Evolutionary conservation across 2,113 vertebrate genomes (phyloP).

Genomic region (Scatophagus argus): DNA sequence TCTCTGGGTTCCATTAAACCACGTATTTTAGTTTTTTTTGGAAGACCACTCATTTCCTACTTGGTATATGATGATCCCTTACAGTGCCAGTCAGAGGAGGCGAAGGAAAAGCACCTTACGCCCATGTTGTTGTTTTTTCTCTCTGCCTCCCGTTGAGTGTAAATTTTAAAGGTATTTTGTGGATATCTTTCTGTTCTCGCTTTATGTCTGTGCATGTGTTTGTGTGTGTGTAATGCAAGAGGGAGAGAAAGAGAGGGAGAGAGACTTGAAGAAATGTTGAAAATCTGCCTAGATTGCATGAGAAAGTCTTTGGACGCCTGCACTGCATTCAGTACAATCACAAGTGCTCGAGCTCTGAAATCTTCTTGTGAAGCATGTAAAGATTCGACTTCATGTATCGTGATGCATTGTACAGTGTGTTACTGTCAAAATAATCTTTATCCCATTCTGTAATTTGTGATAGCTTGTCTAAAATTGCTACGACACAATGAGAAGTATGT

Average conservation of each 20-base stretch:
- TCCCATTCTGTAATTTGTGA: background rate
- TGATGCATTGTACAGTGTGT: background rate
- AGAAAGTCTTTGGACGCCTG: background rate
- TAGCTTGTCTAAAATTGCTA: no score
- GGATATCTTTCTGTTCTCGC: background rate
- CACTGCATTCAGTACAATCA: background rate
- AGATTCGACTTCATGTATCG: background rate
- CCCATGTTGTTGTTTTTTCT: background rate
- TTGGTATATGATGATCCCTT: constrained; percentile 7
- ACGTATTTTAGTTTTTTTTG: constrained; percentile 27
- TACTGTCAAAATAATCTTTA: background rate
- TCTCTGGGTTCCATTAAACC: constrained; percentile 30
- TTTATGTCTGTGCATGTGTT: background rate
- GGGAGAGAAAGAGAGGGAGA: background rate
- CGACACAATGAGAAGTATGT: background rate
- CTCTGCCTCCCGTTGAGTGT: background rate
- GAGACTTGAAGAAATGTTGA: background rate
- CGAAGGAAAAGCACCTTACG: background rate
- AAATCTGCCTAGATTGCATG: background rate
- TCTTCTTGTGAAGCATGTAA: background rate
- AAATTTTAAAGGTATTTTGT: background rate
- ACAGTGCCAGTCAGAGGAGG: background rate
- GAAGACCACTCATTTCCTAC: constrained; percentile 31
- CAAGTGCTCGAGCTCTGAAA: background rate
- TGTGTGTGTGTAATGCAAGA: background rate